Percentiles rank a stretch among this genome's conserved stretches.
phyloP scores from a whole-genome alignment of 2,797 vertebrate species.

The Periparus ater region DNA sequence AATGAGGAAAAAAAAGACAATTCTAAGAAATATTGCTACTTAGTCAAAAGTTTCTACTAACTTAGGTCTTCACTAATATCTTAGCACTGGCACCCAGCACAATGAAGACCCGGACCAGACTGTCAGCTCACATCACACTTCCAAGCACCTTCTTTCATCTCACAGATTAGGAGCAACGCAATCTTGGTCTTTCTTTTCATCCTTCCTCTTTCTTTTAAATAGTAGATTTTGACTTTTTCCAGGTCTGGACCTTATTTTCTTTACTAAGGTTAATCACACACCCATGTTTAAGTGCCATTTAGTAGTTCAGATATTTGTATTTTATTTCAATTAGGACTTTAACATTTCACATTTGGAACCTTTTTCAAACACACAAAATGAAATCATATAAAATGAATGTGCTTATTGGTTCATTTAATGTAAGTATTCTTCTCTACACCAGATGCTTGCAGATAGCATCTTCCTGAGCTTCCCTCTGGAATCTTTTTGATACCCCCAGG shows the following conservation, averaged over 20 bases:
- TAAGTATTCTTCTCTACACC: neutral
- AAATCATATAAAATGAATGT: neutral
- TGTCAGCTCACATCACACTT: neutral
- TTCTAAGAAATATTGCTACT: neutral
- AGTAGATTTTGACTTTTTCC: neutral
- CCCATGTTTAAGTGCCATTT: accelerated
- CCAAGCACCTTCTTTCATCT: neutral
- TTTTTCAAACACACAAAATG: neutral
- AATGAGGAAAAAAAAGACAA: neutral
- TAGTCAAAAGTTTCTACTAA: neutral
- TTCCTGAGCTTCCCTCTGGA: neutral
- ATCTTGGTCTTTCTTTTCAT: neutral
- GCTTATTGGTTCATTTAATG: neutral
- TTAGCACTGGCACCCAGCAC: neutral
- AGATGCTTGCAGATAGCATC: neutral
- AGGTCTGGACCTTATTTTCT: neutral
- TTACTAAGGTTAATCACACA: neutral
- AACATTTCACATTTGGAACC: neutral
- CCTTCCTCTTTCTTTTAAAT: neutral
- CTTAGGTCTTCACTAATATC: accelerated
- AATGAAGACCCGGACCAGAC: neutral
- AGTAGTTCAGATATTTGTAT: neutral
- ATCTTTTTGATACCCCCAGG: neutral
- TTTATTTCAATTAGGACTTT: neutral
- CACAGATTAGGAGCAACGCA: neutral